These are phyloP conservation scores for Hirtodrosophila duncani DNA, from an alignment of 2,888 invertebrate species.

Conservation along the genomic window DNA sequence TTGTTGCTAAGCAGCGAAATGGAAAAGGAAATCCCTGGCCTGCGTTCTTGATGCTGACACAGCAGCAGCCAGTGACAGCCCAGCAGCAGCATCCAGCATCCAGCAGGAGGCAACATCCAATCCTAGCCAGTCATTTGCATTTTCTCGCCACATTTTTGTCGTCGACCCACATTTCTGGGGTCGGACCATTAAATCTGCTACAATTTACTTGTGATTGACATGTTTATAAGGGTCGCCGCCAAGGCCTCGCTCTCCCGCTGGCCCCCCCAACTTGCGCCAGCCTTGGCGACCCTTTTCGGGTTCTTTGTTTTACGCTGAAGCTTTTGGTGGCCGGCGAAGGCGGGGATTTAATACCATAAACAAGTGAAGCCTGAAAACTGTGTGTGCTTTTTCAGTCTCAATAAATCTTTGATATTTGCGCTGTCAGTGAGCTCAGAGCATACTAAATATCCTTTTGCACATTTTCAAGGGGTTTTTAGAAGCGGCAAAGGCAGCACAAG, in stretches of 20 bases:
- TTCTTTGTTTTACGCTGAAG: not conserved
- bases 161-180: slow-evolving; percentile 41
- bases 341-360: slow-evolving; percentile 27
- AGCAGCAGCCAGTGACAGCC: slow-evolving; percentile 4
- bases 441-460: slow-evolving; percentile 59
- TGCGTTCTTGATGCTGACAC: slow-evolving; percentile 16
- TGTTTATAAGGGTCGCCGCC: slow-evolving; percentile 69
- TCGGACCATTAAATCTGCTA: slow-evolving; percentile 61
- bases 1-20: slow-evolving; percentile 57
- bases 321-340: slow-evolving; percentile 22
- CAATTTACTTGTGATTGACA: slow-evolving; percentile 73
- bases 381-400: slow-evolving; percentile 17
- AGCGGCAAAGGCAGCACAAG: slow-evolving; percentile 11
- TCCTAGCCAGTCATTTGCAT: slow-evolving; percentile 57
- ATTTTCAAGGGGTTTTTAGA: slow-evolving; percentile 44
- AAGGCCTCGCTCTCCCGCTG: slow-evolving; percentile 9
- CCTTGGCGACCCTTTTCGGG: slow-evolving; percentile 22
- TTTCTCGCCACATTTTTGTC: slow-evolving; percentile 19
- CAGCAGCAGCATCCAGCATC: not conserved
- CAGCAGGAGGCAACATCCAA: too few species aligned
- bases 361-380: slow-evolving; percentile 46
- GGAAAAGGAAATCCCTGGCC: slow-evolving; percentile 31
- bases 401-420: slow-evolving; percentile 64
- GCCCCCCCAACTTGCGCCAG: not conserved
- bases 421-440: slow-evolving; percentile 37